A percentile compares a stretch with the other conserved stretches of the same genome.
These are phyloP conservation scores for Salmo trutta DNA, from an alignment of 2,797 vertebrate species.

Conservation along the genomic window DNA sequence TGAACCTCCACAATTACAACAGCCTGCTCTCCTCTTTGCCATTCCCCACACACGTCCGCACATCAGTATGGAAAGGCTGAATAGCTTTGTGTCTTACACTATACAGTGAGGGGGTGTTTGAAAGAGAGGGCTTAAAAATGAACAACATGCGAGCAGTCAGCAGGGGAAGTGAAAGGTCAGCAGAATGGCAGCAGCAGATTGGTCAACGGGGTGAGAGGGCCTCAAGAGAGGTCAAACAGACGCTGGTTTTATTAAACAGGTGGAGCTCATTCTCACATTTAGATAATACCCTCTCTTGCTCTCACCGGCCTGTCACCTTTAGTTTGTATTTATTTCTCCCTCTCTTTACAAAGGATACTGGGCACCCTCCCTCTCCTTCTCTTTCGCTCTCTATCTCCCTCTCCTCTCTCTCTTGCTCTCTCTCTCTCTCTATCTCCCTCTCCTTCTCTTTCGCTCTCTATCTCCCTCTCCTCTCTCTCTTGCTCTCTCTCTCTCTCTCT, in stretches of 20 bases:
- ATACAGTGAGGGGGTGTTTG: background rate
- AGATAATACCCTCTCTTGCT: conserved; percentile 1
- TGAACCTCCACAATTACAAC: background rate
- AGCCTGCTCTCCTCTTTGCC: background rate
- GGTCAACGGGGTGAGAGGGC: background rate
- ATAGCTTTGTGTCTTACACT: background rate
- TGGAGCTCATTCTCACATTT: background rate
- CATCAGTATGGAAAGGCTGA: background rate
- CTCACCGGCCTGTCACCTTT: background rate
- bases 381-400: background rate
- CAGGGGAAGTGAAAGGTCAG: conserved; percentile 7
- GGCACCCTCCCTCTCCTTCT: background rate
- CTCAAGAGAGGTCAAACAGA: background rate
- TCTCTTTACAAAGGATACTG: background rate
- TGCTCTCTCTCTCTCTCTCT: conserved; percentile 1
- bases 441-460: background rate
- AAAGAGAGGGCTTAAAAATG: background rate
- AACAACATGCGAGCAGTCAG: background rate
- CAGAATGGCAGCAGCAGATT: background rate
- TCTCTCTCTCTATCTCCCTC: conserved; percentile 1
- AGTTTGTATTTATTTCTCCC: background rate
- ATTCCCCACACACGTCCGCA: background rate
- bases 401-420: background rate
- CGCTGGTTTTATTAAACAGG: conserved; percentile 3
- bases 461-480: background rate